phyloP scores from a whole-genome alignment of 2,797 vertebrate genomes.

The Macrochelys suwanniensis region DNA sequence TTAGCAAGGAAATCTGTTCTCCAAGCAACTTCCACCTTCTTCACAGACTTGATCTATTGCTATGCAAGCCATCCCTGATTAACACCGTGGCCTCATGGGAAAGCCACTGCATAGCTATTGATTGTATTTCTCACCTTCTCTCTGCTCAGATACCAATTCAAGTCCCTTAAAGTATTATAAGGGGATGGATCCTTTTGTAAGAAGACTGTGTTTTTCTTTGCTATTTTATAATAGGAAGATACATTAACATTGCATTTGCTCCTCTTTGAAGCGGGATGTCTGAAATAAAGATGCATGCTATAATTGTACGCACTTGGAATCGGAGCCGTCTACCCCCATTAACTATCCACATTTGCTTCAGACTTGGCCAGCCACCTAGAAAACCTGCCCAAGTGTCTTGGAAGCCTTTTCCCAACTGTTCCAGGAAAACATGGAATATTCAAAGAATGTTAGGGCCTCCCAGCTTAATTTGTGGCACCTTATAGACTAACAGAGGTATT shows the following conservation, averaged over 20 bases:
- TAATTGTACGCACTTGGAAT: conserved; percentile 27
- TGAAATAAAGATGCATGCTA: conserved; percentile 60
- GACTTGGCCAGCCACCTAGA: conserved; percentile 71
- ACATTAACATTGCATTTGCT: conserved; percentile 39
- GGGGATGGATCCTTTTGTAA: conserved; percentile 15
- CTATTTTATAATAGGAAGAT: conserved; percentile 34
- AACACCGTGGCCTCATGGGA: conserved; percentile 62
- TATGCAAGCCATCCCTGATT: conserved; percentile 62
- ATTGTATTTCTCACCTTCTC: conserved; percentile 65
- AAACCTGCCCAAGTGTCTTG: conserved; percentile 70
- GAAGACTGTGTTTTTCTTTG: conserved; percentile 44
- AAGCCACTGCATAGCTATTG: conserved; percentile 67
- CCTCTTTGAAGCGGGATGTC: conserved; percentile 69
- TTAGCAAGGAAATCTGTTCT: conserved; percentile 67
- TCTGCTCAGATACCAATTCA: conserved; percentile 42
- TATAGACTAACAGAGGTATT: too few relatives aligned
- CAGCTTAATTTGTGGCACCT: conserved; percentile 54
- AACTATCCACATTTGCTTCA: conserved; percentile 58
- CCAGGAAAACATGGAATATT: conserved; percentile 75
- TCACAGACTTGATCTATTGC: conserved; percentile 58
- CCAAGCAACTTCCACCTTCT: conserved; percentile 62
- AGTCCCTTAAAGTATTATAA: conserved; percentile 55
- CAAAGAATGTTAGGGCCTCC: conserved; percentile 65
- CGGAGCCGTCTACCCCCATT: conserved; percentile 31
- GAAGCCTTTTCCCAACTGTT: conserved; percentile 62